Evolutionary conservation across 23 tunicate species (phyloP).

Genomic region (Trididemnum clinides): DNA sequence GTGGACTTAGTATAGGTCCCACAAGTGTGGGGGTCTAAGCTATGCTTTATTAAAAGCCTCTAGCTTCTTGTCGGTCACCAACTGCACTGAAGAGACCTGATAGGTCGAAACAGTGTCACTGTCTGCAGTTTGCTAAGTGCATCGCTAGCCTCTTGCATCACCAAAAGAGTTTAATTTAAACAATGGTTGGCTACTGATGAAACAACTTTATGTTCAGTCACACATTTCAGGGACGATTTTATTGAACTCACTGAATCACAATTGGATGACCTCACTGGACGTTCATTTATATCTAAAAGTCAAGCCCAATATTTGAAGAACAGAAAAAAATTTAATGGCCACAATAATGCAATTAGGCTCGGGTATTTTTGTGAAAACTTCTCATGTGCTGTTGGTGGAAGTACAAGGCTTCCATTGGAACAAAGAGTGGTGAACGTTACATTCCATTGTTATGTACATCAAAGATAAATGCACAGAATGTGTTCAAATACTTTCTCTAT

Average conservation of each 20-base stretch:
- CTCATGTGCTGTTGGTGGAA: constrained; percentile 1
- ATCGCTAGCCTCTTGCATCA: too few relatives aligned
- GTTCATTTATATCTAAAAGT: constrained; percentile 22
- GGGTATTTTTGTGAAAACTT: constrained; percentile 32
- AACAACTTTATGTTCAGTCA: not conserved
- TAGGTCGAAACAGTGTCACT: too few relatives aligned
- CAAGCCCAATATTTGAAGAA: constrained; percentile 27
- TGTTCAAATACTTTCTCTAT: not conserved
- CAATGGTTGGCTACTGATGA: constrained; percentile 24
- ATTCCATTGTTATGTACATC: not conserved
- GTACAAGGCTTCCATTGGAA: too few relatives aligned
- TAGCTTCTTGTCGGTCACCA: too few relatives aligned
- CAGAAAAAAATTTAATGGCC: not conserved
- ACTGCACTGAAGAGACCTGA: too few relatives aligned
- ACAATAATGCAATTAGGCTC: not conserved
- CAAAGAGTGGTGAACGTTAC: not conserved
- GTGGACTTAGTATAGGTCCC: too few relatives aligned
- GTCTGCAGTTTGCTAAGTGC: too few relatives aligned
- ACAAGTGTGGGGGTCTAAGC: too few relatives aligned
- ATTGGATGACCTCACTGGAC: constrained; percentile 20
- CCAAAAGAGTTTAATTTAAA: not conserved
- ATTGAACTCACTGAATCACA: not conserved
- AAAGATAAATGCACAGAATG: not conserved
- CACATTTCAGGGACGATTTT: not conserved
- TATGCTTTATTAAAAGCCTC: too few relatives aligned